Base-by-base conservation (phyloP, 1,140 invertebrate species). In the Muscidifurax raptorellus region DNA sequence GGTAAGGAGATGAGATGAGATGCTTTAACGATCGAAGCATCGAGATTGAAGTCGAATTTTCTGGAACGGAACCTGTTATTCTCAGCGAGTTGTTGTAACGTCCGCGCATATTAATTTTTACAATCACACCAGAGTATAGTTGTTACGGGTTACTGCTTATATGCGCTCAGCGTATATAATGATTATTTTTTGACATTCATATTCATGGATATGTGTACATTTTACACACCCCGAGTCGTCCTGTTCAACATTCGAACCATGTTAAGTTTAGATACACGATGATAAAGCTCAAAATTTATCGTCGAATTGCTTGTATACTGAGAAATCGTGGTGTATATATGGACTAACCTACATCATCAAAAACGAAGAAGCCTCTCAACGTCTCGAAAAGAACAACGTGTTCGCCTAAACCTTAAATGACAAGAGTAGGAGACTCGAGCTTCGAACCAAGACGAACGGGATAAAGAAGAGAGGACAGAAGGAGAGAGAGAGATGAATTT, bases 401-500 rank as follows among this genome's bases (percentile, higher is more conserved):
- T 47, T 3, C 10, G 44, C 44, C 12, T 13, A n/a, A n/a, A 2
- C 13, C 44, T 47, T 59, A 59, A 59, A 59, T 18, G 52, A 59
- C 67, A 28, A 69, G 27, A 69, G n/a, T n/a, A n/a, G 67, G 12
- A 28, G 28, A 9, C 12, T 69, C 67, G 67, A 69, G 27, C 67
- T 27, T 30, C 52, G n/a, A 59, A 59, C 52, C 44, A 47, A 47
- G 44, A 47, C 15, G 22, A 59, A 18, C 52, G 22, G 52, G n/a
- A 59, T n/a, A 59, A 59, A 59, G 52, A 59, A 59, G 32, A 13
- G 72, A 66, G 28, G 30, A 59, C 13, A 40, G 77, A 64, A 30
- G 30, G 76, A 79, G 76, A 79, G 52, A 66, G 76, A 79, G 52
- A 66, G 76, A 88, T 90, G 87, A 91, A 90, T 92, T 75, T 92